Base-by-base conservation (phyloP, 2,113 vertebrate genomes). In the Crocuta crocuta region DNA sequence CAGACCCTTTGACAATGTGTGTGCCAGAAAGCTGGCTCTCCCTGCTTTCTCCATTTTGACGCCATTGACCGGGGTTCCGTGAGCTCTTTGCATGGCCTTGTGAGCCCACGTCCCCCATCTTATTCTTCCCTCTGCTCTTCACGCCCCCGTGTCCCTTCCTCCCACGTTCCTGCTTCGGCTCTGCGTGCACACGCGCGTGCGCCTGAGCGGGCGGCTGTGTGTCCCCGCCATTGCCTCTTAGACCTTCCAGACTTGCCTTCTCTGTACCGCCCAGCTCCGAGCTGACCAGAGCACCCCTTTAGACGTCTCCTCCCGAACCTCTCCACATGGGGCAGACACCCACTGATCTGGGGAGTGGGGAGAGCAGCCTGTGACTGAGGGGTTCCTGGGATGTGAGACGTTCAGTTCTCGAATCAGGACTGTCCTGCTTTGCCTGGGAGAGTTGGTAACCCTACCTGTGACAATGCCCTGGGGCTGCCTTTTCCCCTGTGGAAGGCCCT, bases 121-220 rank as follows among this genome's bases (percentile, higher is more conserved):
- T n/a, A n/a, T 35, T 82, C 28, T 79, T 76, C 12, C 58, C 79
- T 66, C 43, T 10, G 10, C 9, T n/a, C 10, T 82, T 58, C 26
- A 13, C 7, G 26, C 6, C 12, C 73, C 21, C 5, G 55, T 15
- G 9, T 45, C 28, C 89, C 39, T 66, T 84, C 87, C 55, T 53
- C 39, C 33, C 31, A 1, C 17, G 23, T 45, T 66, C 26, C 45
- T 31, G 43, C 65, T 19, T 88, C 1, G 5, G 1, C 10, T 89
- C 2, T 58, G 80, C 15, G 43, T 33, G 78, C 31, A 5, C 50
- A 6, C 0, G 0, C 2, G 1, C 13, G 45, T 76, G 45, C 0
- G 0, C 28, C 21, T 16, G 43, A 43, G 55, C 12, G 7, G 70
- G 15, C 0, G 0, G 23, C 11, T 16, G 21, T 70, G 23, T 28